These are phyloP conservation scores for Acanthosepion esculentum DNA, from an alignment of 2,888 invertebrate species.

Conservation along the genomic window DNA sequence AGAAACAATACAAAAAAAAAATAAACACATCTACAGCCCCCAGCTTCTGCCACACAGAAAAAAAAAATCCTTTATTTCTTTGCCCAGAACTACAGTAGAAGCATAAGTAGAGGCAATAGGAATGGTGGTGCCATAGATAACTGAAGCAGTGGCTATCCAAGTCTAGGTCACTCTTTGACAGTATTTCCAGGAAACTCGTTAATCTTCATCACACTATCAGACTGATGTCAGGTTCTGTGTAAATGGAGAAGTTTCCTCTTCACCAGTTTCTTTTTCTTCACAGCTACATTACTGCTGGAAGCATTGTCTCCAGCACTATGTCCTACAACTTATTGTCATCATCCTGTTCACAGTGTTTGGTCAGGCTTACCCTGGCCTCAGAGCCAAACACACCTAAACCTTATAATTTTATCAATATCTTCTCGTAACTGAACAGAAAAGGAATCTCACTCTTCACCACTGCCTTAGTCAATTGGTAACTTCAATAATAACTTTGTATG, in stretches of 20 bases:
- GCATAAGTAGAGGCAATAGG: background rate
- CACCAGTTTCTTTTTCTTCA: background rate
- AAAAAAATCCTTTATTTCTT: background rate
- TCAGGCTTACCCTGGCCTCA: background rate
- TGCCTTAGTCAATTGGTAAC: background rate
- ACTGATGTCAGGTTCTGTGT: background rate
- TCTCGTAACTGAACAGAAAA: background rate
- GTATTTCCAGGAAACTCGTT: constrained; percentile 20
- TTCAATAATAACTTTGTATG: background rate
- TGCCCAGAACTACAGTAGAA: background rate
- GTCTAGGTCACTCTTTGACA: background rate
- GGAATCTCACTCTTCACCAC: background rate
- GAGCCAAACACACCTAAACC: background rate
- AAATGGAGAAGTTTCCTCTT: constrained; percentile 9
- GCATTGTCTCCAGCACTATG: background rate
- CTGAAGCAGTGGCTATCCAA: background rate
- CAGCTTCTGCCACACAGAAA: background rate
- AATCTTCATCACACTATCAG: background rate
- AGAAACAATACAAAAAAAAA: too few relatives aligned
- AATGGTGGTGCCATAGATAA: background rate
- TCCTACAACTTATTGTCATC: background rate
- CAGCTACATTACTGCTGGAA: background rate
- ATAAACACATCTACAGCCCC: too few relatives aligned
- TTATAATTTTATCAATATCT: background rate
- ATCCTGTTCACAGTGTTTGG: constrained; percentile 8